Conservation (phyloP, 2,888 invertebrate genomes). For the Oegoconia quadripuncta region DNA sequence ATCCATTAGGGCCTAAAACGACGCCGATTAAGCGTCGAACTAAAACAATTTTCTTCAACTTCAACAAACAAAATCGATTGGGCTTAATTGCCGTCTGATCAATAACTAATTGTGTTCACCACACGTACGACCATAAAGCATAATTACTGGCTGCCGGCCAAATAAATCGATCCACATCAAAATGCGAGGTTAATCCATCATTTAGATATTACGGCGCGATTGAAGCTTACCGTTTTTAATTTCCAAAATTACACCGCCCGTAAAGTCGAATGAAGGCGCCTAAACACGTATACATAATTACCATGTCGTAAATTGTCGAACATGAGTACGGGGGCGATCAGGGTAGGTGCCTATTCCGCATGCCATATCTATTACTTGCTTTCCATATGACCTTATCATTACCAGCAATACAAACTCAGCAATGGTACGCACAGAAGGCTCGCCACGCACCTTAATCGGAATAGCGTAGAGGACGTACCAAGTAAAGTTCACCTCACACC, state of each 20-base stretch:
- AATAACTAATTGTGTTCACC: constrained; percentile 78
- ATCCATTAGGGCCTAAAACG: constrained; percentile 71
- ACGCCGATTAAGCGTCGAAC: constrained; percentile 67
- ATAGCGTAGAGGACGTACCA: too few relatives aligned
- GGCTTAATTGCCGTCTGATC: constrained; percentile 75
- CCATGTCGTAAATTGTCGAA: constrained; percentile 70
- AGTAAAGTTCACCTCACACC: constrained; percentile 40
- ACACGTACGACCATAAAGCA: constrained; percentile 75
- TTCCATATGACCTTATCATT: too few relatives aligned
- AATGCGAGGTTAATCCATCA: constrained; percentile 77
- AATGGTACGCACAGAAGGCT: too few relatives aligned
- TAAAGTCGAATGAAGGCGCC: constrained; percentile 53
- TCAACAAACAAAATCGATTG: constrained; percentile 78
- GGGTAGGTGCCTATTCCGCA: too few relatives aligned
- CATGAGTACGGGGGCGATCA: constrained; percentile 47
- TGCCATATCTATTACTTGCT: too few relatives aligned
- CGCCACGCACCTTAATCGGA: too few relatives aligned
- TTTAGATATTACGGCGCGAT: constrained; percentile 75
- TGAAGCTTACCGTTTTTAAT: constrained; percentile 77
- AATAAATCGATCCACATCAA: constrained; percentile 78
- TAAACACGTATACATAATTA: constrained; percentile 72
- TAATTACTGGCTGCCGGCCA: constrained; percentile 77
- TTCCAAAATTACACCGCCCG: constrained; percentile 71
- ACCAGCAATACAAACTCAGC: too few relatives aligned
- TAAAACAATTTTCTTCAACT: constrained; percentile 78